Percentiles rank a stretch among this genome's conserved stretches.
Conservation (phyloP, 2,797 vertebrate genomes). For the Anabacerthia variegaticeps region DNA sequence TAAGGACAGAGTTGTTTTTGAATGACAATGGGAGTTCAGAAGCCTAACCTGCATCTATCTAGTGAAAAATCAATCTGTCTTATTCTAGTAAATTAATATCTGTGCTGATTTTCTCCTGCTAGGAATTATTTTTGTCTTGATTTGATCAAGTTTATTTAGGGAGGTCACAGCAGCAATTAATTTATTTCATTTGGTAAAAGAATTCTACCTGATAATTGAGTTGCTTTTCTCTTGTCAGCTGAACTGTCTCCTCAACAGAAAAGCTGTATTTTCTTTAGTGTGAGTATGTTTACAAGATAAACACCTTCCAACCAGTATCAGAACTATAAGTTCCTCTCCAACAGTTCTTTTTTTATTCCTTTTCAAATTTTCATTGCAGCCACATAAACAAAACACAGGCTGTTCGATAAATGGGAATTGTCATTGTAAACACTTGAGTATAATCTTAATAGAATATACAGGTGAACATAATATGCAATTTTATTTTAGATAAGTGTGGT, state of each 20-base stretch:
- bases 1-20: not conserved
- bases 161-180: not conserved
- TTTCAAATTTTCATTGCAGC: not conserved
- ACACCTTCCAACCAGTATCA: not conserved
- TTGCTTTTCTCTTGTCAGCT: slow-evolving; percentile 16
- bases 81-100: slow-evolving; percentile 37
- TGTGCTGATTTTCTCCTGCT: not conserved
- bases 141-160: not conserved
- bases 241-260: not conserved
- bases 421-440: not conserved
- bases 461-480: not conserved
- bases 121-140: slow-evolving; percentile 6
- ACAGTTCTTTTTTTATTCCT: not conserved
- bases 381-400: not conserved
- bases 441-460: slow-evolving; percentile 13
- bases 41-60: not conserved
- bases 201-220: not conserved
- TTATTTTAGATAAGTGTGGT: not conserved
- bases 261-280: not conserved
- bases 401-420: slow-evolving; percentile 41
- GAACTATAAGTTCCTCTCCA: not conserved
- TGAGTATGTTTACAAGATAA: slow-evolving; percentile 36
- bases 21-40: not conserved
- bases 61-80: slow-evolving; percentile 34
- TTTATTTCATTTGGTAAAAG: slow-evolving; percentile 28